Base-by-base conservation (phyloP, 1,140 invertebrate species). In the Drosophila santomea region DNA sequence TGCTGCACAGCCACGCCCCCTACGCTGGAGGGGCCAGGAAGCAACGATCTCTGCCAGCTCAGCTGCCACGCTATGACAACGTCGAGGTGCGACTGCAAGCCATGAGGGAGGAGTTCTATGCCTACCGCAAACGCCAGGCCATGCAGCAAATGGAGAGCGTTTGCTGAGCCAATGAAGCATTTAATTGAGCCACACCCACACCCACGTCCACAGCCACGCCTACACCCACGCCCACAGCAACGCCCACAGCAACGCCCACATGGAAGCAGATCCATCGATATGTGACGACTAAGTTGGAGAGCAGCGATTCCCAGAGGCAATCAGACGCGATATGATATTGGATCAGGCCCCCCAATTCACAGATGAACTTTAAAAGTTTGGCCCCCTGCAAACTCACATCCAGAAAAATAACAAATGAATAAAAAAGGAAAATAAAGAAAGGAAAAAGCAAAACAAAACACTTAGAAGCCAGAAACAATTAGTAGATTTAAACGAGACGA, bases 41-140 rank as follows among this genome's bases (percentile, higher is more conserved):
- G 93, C 63, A 78, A 90, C 75, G 80, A 68, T 61, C 78, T 44
- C 80, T 72, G 44, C 83, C 74, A 61, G 81, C 93, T 63, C 93
- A 64, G 32, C 92, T 94, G 63, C 93, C 94, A 38, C 94, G 95
- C 6, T 95, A 96, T 52, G 96, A 97, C 79, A 97, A 97, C 92
- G 97, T 97, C 74, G 97, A 98, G 89, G 97, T 97, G 4, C 94
- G 98, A 52, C 97, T 98, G 57, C 96, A 97, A 77, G 97, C 97
- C 35, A 98, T 99, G 96, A 97, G 98, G 81, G 97, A 98, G 91
- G 98, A 99, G 92, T 99, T 98, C 93, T 96, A 98, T 91, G 96
- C 98, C 91, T 98, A 98, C 93, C 94, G 97, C 57, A 96, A 97
- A 83, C 94, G 97, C 41, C 97, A 98, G 92, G 97, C 97, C 47